Conservation (phyloP, 30 jellyfish, hydroid and myxozoan genomes). For the Chrysaora quinquecirrha region DNA sequence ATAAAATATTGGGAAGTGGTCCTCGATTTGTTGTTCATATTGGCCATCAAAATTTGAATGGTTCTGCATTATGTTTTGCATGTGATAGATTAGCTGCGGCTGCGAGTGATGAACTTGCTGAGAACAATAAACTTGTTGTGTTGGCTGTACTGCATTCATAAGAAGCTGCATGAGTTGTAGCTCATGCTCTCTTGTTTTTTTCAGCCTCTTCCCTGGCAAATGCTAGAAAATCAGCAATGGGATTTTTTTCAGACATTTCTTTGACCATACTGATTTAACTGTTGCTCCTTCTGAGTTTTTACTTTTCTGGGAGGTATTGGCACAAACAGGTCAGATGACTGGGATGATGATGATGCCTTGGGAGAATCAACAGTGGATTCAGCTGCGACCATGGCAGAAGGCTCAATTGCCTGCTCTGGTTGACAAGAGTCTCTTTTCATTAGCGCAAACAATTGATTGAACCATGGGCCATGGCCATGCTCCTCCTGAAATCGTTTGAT, state of each 20-base stretch:
- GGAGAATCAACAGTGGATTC: not conserved
- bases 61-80: not conserved
- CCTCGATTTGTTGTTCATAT: not conserved
- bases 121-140: not conserved
- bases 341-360: constrained; percentile 14
- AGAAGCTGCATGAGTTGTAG: constrained; percentile 20
- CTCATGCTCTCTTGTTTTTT: constrained; percentile 29
- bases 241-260: constrained; percentile 30
- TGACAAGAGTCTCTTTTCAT: too few relatives aligned
- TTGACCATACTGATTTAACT: constrained; percentile 20
- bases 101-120: not conserved
- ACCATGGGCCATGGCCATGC: constrained; percentile 55
- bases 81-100: too few relatives aligned
- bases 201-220: constrained; percentile 57
- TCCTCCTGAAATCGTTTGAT: constrained; percentile 56
- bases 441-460: constrained; percentile 48
- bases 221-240: constrained; percentile 33
- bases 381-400: not conserved
- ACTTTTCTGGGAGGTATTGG: constrained; percentile 6
- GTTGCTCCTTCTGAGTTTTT: constrained; percentile 16
- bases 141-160: not conserved
- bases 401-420: constrained; percentile 6
- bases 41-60: not conserved
- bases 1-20: not conserved
- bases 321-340: constrained; percentile 16